These are phyloP conservation scores for Thamnaconus septentrionalis DNA, from an alignment of 2,113 vertebrate genomes.

Conservation along the genomic window DNA sequence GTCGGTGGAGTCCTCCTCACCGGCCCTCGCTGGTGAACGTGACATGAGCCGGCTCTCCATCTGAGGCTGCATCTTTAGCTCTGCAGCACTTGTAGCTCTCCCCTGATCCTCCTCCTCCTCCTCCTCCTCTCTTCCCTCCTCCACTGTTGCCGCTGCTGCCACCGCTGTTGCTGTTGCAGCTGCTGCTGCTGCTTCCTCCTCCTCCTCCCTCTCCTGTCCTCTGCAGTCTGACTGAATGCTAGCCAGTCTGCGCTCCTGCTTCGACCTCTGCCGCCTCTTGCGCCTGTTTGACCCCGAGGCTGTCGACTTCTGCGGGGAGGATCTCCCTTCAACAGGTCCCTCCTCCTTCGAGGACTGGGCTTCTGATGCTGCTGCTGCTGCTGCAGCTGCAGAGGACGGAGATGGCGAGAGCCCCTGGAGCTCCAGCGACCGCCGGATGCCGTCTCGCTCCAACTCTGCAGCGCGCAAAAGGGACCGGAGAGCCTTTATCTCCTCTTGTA, in stretches of 20 bases:
- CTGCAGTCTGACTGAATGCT: constrained; percentile 43
- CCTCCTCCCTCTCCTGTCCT: constrained; percentile 59
- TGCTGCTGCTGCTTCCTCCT: constrained; percentile 47
- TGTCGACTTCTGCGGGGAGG: constrained; percentile 16
- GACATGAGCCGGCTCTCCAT: constrained; percentile 63
- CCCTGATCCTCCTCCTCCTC: constrained; percentile 51
- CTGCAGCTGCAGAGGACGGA: constrained; percentile 25
- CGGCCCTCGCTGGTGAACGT: constrained; percentile 48
- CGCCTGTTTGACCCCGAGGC: constrained; percentile 64
- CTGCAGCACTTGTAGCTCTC: constrained; percentile 66
- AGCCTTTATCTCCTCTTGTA: constrained; percentile 52
- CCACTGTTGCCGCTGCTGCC: constrained; percentile 30
- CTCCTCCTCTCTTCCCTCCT: constrained; percentile 60
- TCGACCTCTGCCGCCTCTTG: constrained; percentile 82
- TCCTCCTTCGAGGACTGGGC: constrained; percentile 18
- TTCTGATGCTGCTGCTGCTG: constrained; percentile 4
- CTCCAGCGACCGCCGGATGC: constrained; percentile 40
- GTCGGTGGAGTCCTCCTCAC: constrained; percentile 50
- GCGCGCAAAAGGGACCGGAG: constrained; percentile 58
- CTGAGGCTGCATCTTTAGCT: constrained; percentile 58
- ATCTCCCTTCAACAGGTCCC: constrained; percentile 57
- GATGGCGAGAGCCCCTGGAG: constrained; percentile 55
- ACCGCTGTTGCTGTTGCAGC: constrained; percentile 59
- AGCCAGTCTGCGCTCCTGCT: constrained; percentile 63
- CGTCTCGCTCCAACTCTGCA: constrained; percentile 56